Base-by-base conservation (phyloP, 2,113 vertebrate genomes). In the Pseudopipra pipra region DNA sequence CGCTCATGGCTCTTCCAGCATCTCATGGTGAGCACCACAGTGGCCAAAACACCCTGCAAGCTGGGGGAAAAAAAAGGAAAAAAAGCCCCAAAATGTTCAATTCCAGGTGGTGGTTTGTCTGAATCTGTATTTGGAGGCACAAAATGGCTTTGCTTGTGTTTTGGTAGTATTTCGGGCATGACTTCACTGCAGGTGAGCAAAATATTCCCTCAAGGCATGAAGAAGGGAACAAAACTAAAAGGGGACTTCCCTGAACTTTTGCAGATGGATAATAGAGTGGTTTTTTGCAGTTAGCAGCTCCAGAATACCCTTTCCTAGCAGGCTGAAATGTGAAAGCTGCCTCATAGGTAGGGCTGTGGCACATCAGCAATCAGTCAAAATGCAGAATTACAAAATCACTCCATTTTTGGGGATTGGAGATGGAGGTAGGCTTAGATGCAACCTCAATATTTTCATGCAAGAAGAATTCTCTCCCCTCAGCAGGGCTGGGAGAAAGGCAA, bases 1-100 rank as follows among this genome's bases (percentile, higher is more conserved):
- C 99, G 99, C 95, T 99, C 99, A 84, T 99, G 99, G 99, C 99
- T 99, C 97, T 99, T 99, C 98, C 99, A 99, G 96, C 99, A 99
- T 95, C 99, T 99, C 97, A 99, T 99, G 99, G 99, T 99, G 98
- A 98, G 99, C 92, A 71, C 80, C 9, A 0, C 11, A 7, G 44
- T 51, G 3, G 1, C 28, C 65, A n/a, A 41, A 49, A 35, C 28
- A 2, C 20, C 58, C 51, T 84, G 14, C 19, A 31, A 11, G 2
- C 1, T 3, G 12, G 5, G 10, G 22, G 22, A 10, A 2, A 9
- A 20, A 43, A 63, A 39, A 12, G 2, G 11, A 2, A 31, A 61
- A 56, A 39, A 35, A 10, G 0, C 0, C 6, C 31, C 4, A 14
- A 58, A 55, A 13, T 3, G 0, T 49, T 41, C 31, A 44, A 49